Evolutionary conservation across 64 coral and sea anemone species (phyloP), one percentile per base, ranked within the genome.

Genomic region (Actinia equina): DNA sequence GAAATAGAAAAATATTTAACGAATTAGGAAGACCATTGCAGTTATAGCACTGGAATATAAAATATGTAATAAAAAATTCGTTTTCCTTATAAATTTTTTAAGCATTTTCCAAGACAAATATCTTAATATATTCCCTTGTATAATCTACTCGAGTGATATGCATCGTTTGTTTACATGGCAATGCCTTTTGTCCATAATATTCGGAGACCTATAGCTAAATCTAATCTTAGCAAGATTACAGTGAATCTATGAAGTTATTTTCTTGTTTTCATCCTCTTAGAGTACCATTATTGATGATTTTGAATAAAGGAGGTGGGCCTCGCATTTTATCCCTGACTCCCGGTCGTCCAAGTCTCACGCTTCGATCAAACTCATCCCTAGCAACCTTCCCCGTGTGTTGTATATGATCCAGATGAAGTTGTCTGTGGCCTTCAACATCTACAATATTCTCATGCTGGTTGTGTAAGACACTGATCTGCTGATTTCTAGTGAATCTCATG

Each of bases 281-380:
- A 89, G 91, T 96, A 15, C 91, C 94, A 84, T 96, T 96, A 84
- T 96, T 99, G 14, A 99, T 92, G 84, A 99, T 90, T 70, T 99
- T 99, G 76, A 92, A 99, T 60, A 99, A 86, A 18, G 90, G 97
- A 20, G 88, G 90, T 23, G 91, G 91, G 45, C 90, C 92, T 79
- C 86, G 60, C 17, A 93, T 93, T 63, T 92, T 92, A 60, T 99
- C 93, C 51, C 80, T 85, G 42, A 89, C 91, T 44, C 93, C 93
- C 0, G 97, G 97, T 81, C 97, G 90, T 8, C 82, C 82, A 26
- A 89, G 80, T 44, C 83, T 83, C 20, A 93, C 91, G 11, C 94
- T 89, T 25, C 97, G 88, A 25, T 86, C 93, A 74, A 93, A 99
- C n/a, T 99, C 97, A 23, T 89, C 88, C 85, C 88, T 95, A 85